Percentiles rank a stretch among this genome's conserved stretches.
phyloP scores from a whole-genome alignment of 2,888 invertebrate genomes.

The Amitus sp. region DNA sequence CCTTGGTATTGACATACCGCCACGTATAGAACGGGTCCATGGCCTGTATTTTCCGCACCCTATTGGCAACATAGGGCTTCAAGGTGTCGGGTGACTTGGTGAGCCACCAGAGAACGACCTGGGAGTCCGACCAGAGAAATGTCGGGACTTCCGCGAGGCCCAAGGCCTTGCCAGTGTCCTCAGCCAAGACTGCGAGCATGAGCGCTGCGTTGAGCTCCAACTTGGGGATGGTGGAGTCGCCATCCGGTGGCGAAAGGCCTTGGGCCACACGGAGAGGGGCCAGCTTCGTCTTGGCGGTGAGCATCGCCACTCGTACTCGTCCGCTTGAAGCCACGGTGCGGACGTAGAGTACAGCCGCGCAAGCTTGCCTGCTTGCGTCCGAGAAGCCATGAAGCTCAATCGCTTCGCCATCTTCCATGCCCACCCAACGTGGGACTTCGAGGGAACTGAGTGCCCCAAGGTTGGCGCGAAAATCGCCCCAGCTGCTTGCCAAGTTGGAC shows the following conservation, averaged over 20 bases:
- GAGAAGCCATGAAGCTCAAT: constrained; percentile 6
- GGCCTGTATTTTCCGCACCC: background rate
- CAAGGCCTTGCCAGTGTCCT: too few relatives aligned
- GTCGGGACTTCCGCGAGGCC: constrained; percentile 1
- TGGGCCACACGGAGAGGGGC: constrained; percentile 14
- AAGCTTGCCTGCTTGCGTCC: background rate
- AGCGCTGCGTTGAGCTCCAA: constrained; percentile 28
- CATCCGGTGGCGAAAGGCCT: background rate
- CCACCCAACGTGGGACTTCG: background rate
- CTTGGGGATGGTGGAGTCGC: constrained; percentile 7
- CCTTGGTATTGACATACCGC: background rate
- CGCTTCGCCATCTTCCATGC: background rate
- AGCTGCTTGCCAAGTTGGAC: background rate
- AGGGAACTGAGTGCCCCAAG: background rate
- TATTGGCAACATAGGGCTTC: constrained; percentile 2
- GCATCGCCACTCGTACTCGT: background rate
- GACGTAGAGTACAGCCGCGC: constrained; percentile 2
- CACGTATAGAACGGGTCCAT: background rate
- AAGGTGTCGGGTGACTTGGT: background rate
- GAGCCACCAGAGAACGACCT: constrained; percentile 29
- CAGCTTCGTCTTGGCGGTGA: constrained; percentile 18
- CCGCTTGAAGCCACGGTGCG: background rate
- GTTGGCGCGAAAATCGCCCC: background rate
- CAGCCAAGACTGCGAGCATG: too few relatives aligned
- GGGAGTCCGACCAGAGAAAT: constrained; percentile 22